Percentiles rank a stretch among this genome's conserved stretches.
phyloP scores from a whole-genome alignment of 2,113 vertebrate species.

The Origma solitaria region DNA sequence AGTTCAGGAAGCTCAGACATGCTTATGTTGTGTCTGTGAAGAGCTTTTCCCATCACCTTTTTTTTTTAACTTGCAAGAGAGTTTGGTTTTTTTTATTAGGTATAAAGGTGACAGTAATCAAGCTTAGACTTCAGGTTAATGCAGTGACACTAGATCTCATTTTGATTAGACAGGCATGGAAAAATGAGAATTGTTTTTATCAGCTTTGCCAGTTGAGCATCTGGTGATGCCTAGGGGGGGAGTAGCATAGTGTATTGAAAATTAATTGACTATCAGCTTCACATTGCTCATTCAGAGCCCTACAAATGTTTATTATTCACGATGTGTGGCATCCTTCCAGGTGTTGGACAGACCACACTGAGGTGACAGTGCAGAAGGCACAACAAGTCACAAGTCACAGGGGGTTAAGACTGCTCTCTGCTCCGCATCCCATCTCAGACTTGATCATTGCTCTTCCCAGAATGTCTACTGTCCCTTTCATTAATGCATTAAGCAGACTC shows the following conservation, averaged over 20 bases:
- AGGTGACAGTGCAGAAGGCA: neutral
- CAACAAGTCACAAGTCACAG: neutral
- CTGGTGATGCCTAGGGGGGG: neutral
- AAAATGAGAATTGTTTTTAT: neutral
- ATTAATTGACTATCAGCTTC: constrained; percentile 24
- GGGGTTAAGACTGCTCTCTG: neutral
- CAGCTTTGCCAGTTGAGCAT: constrained; percentile 4
- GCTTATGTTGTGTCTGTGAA: neutral
- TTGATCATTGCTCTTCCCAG: neutral
- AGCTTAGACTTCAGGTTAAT: neutral
- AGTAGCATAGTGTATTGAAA: neutral
- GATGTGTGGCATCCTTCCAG: neutral
- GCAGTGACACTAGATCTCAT: neutral
- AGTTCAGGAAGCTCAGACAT: neutral
- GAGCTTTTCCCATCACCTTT: neutral
- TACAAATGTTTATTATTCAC: neutral
- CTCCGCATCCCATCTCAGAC: neutral
- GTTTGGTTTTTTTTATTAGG: neutral
- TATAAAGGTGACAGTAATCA: neutral
- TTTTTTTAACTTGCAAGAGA: neutral
- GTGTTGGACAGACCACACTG: neutral
- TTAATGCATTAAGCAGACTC: neutral
- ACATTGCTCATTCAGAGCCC: neutral
- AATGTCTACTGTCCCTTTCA: neutral
- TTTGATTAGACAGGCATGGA: neutral